phyloP scores from a whole-genome alignment of 2,888 invertebrate genomes.

The Lithodes maja region DNA sequence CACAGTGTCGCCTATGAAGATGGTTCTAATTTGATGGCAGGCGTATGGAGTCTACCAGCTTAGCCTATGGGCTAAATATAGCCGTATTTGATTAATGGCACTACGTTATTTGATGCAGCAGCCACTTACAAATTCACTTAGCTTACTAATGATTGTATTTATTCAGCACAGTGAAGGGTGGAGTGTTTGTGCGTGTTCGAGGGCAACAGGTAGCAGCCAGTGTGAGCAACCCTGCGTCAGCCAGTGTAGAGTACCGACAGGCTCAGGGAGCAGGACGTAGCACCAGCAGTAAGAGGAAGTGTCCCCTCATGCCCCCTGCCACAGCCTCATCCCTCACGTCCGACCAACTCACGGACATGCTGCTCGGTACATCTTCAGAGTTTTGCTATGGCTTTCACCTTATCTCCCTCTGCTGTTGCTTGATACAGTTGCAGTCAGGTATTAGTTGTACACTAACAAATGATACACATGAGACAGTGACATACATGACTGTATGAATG shows the following conservation, averaged over 20 bases:
- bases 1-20: no score
- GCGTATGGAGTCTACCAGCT: no score
- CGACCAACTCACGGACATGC: slow-evolving; percentile 64
- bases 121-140: no score
- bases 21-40: no score
- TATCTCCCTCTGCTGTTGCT: no score
- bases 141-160: neutral
- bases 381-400: neutral
- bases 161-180: neutral
- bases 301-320: slow-evolving; percentile 69
- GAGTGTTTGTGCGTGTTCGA: slow-evolving; percentile 60
- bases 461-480: no score
- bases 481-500: no score
- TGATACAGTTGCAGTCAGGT: no score
- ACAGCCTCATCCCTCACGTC: slow-evolving; percentile 57
- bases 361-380: slow-evolving; percentile 48
- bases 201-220: slow-evolving; percentile 65
- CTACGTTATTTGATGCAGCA: no score
- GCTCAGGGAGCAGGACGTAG: slow-evolving; percentile 65
- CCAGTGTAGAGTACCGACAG: slow-evolving; percentile 67
- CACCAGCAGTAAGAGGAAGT: slow-evolving; percentile 58
- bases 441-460: no score
- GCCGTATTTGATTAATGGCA: no score
- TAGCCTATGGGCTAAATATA: no score
- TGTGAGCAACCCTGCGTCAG: slow-evolving; percentile 67